Percentiles rank a stretch among this genome's conserved stretches.
phyloP scores from a whole-genome alignment of 2,113 vertebrate genomes.

The Turdus rufiventris region DNA sequence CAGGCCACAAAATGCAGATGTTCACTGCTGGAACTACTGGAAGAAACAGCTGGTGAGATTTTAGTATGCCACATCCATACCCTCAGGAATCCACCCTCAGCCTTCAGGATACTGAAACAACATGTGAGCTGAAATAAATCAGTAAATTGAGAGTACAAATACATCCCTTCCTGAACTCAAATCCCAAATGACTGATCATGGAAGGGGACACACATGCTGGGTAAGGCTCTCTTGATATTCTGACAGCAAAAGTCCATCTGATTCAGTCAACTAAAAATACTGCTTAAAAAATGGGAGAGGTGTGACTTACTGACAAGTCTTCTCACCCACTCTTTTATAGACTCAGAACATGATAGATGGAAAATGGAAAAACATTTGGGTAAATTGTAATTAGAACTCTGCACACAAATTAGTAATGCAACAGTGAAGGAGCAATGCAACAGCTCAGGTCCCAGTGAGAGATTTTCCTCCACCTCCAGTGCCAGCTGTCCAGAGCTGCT shows the following conservation, averaged over 20 bases:
- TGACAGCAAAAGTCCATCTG: slow-evolving; percentile 60
- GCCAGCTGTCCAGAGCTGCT: not conserved
- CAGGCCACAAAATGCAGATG: not conserved
- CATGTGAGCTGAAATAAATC: not conserved
- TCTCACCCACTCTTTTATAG: slow-evolving; percentile 61
- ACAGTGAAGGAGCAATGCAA: not conserved
- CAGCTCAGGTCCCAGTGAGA: not conserved
- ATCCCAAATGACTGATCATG: not conserved
- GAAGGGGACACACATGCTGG: not conserved
- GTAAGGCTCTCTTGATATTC: slow-evolving; percentile 27
- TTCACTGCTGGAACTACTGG: not conserved
- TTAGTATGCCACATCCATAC: not conserved
- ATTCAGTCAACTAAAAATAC: slow-evolving; percentile 65
- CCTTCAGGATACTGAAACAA: not conserved
- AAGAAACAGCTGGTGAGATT: not conserved
- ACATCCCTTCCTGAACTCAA: not conserved
- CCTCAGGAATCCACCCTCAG: not conserved
- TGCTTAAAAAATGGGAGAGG: slow-evolving; percentile 54
- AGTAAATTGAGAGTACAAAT: not conserved
- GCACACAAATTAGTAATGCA: slow-evolving; percentile 45
- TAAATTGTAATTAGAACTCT: slow-evolving; percentile 54
- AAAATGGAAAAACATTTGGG: slow-evolving; percentile 63
- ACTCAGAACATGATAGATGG: slow-evolving; percentile 57
- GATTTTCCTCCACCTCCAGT: not conserved
- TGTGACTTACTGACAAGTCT: slow-evolving; percentile 67